A percentile compares a stretch with the other conserved stretches of the same genome.
Conservation (phyloP, 2,888 invertebrate genomes). For the Tillus elongatus region DNA sequence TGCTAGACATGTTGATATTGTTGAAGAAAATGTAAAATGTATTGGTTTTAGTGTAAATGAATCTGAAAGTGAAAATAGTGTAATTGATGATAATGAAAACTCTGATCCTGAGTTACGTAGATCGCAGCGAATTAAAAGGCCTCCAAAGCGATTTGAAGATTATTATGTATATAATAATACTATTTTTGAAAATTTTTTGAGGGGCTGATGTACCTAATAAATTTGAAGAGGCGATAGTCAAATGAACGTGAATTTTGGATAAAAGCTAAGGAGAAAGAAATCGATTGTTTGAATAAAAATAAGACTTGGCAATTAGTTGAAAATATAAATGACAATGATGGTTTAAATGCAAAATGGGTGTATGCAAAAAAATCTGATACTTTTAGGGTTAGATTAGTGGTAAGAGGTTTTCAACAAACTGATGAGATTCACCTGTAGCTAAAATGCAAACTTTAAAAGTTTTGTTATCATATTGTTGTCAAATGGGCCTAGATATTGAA, state of each 20-base stretch:
- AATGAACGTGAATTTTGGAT: slow-evolving; percentile 9
- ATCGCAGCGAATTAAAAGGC: no score
- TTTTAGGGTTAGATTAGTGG: no score
- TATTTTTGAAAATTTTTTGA: no score
- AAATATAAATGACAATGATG: not conserved
- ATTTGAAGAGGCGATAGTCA: slow-evolving; percentile 3
- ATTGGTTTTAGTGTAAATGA: slow-evolving; percentile 3
- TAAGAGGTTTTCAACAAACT: not conserved
- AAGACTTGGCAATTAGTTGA: slow-evolving; percentile 6
- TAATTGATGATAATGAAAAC: no score
- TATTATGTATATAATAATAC: slow-evolving; percentile 8
- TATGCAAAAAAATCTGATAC: no score
- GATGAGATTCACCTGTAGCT: not conserved
- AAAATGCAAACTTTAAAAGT: no score
- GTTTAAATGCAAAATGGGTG: no score
- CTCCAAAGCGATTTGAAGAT: slow-evolving; percentile 8
- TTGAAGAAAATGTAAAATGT: slow-evolving; percentile 10
- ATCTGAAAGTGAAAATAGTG: no score
- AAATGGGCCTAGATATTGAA: no score
- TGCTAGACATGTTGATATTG: slow-evolving; percentile 9
- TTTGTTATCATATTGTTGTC: no score
- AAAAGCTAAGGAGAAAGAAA: slow-evolving; percentile 9
- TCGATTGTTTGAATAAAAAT: slow-evolving; percentile 9
- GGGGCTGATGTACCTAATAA: not conserved
- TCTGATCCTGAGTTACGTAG: no score